Evolutionary conservation across 1,140 invertebrate genomes (phyloP), one percentile per base, ranked within the genome.

Genomic region (Drosophila rufa): DNA sequence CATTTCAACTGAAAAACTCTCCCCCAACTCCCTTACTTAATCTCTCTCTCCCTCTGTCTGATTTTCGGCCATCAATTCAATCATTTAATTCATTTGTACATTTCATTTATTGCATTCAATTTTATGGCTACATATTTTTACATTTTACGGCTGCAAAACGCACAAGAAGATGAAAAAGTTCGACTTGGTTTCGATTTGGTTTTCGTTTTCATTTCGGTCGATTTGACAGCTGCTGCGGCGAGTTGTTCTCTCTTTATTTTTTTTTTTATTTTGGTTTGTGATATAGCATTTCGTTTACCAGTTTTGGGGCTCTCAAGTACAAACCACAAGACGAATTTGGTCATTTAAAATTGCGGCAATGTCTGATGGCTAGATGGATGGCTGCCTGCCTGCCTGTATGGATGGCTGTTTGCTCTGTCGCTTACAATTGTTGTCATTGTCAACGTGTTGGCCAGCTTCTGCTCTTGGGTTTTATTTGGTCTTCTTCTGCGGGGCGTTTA

Each of bases 261-360:
- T 42, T 71, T 71, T 71, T 70, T 50, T 27, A 14, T 40, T 47
- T 42, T 73, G 22, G 22, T 73, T 71, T 71, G 43, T 73, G 51
- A 73, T 84, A 84, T 71, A 79, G 83, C 84, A 86, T 87, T 89
- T 89, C 80, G 66, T 70, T 86, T 66, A 68, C 84, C 84, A 89
- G 77, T 83, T 87, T 87, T 80, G 84, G 84, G 77, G 4, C 56
- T 89, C 80, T 84, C 84, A 87, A 87, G 84, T 87, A 87, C 84
- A 89, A 87, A 89, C 85, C 84, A 87, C 85, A 89, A 75, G 81
- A 89, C 84, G 80, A 90, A 87, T 87, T 89, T 87, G 84, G 84
- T 87, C 84, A 87, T 87, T 87, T 90, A 80, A 84, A 87, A 87
- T 84, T 87, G 85, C 74, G 80, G 84, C 82, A 68, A 64, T 79